Conservation (phyloP, 1,140 invertebrate genomes). For the Drosophila ficusphila region DNA sequence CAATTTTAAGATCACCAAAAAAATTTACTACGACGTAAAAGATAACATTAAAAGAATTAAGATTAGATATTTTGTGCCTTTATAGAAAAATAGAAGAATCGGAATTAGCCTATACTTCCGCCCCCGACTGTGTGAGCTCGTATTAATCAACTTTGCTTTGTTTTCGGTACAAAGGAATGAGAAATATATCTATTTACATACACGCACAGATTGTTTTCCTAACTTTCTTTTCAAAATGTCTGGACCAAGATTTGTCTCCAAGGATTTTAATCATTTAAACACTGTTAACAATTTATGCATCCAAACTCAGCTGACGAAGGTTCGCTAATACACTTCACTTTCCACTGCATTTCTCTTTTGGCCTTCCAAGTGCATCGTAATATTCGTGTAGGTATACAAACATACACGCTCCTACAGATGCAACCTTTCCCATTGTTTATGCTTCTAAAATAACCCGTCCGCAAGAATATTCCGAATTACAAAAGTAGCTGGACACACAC, state of each 20-base stretch:
- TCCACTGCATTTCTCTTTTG: conserved; percentile 55
- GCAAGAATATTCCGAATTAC: conserved; percentile 2
- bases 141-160: conserved; percentile 52
- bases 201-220: conserved; percentile 33
- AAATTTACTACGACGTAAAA: conserved; percentile 16
- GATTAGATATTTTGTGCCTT: neutral
- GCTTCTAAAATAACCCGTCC: neutral
- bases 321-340: conserved; percentile 46
- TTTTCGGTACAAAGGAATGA: conserved; percentile 42
- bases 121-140: conserved; percentile 22
- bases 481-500: conserved; percentile 13
- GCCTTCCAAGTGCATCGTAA: conserved; percentile 56
- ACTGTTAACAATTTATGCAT: neutral
- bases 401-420: conserved; percentile 12
- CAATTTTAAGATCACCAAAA: neutral
- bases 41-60: neutral
- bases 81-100: neutral
- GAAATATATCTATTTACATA: conserved; percentile 32
- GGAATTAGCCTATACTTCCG: conserved; percentile 18
- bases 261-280: neutral
- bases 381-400: conserved; percentile 31
- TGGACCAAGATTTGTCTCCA: neutral
- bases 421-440: conserved; percentile 22
- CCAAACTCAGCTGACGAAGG: conserved; percentile 20
- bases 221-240: conserved; percentile 24